Base-by-base conservation (phyloP, 2,797 vertebrate species). In the Pipistrellus pipistrellus region DNA sequence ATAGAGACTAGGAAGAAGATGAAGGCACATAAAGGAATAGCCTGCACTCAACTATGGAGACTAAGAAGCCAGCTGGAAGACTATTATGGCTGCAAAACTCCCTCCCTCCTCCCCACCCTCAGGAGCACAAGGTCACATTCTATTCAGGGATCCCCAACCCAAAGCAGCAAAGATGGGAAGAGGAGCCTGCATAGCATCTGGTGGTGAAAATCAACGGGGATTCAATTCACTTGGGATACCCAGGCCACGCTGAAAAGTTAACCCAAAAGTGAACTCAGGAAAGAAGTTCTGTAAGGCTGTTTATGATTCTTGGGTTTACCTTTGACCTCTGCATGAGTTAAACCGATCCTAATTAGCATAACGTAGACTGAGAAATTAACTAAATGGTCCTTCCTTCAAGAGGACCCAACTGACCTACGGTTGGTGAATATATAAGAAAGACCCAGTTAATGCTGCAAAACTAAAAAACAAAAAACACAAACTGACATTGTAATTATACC, bases 301-400 rank as follows among this genome's bases (percentile, higher is more conserved):
- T 87, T 59, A 44, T 11, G 69, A 76, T 23, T n/a, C 30, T 59
- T n/a, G 2, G 13, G 41, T 59, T 92, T 46, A 35, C 27, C 57
- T 13, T 73, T 51, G 53, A 62, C 71, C 57, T 59, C n/a, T 72
- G 62, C 0, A 0, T 30, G 55, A 18, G 1, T 75, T 64, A 38
- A 90, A 64, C 78, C 78, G 62, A 53, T 78, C 6, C 35, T 25
- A 69, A 88, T 32, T 75, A 88, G 57, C 48, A 86, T 62, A 93
- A 80, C 0, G 0, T 53, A 94, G 66, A 51, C 35, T 48, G 32
- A 92, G 66, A 95, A 80, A 32, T 27, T 68, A n/a, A n/a, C 15
- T 68, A 53, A 73, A 86, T 38, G 8, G 41, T 55, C 75, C 3
- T 27, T 25, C 30, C 4, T 86, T 72, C 44, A 20, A 1, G 17